These are phyloP conservation scores for Pantherophis vulpinus DNA, from an alignment of 2,797 vertebrate species.

Conservation along the genomic window DNA sequence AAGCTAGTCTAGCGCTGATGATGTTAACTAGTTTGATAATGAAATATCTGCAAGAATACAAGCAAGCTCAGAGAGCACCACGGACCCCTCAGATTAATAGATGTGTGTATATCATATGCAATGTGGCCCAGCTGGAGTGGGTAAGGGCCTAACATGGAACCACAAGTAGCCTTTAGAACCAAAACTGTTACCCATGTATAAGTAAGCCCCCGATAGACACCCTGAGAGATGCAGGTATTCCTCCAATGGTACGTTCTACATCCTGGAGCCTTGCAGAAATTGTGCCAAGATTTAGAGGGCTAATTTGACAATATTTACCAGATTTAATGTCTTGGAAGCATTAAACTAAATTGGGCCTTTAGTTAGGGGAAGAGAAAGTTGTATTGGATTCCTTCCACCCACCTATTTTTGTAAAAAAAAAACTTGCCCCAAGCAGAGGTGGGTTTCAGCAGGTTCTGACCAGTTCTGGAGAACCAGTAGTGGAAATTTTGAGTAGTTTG, in stretches of 20 bases:
- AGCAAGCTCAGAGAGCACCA: too few species aligned
- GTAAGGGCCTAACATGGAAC: neutral
- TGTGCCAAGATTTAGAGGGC: neutral
- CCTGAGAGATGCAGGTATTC: neutral
- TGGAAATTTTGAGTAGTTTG: too few species aligned
- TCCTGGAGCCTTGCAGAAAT: neutral
- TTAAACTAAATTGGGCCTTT: neutral
- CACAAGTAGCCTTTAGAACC: neutral
- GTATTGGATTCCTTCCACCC: neutral
- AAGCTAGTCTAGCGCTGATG: neutral
- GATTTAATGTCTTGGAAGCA: neutral
- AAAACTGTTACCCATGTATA: neutral
- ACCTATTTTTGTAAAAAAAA: neutral
- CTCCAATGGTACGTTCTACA: neutral
- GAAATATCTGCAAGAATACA: neutral
- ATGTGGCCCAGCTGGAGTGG: too few species aligned
- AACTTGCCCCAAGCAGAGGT: neutral
- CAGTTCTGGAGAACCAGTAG: too few species aligned
- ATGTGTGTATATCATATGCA: neutral
- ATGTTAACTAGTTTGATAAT: neutral
- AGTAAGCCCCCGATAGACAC: neutral
- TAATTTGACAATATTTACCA: neutral
- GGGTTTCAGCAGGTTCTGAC: too few species aligned
- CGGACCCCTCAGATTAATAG: neutral
- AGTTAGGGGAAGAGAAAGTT: neutral